Evolutionary conservation across 2,888 invertebrate species (phyloP).

Genomic region (Lasioglossum marginatum): DNA sequence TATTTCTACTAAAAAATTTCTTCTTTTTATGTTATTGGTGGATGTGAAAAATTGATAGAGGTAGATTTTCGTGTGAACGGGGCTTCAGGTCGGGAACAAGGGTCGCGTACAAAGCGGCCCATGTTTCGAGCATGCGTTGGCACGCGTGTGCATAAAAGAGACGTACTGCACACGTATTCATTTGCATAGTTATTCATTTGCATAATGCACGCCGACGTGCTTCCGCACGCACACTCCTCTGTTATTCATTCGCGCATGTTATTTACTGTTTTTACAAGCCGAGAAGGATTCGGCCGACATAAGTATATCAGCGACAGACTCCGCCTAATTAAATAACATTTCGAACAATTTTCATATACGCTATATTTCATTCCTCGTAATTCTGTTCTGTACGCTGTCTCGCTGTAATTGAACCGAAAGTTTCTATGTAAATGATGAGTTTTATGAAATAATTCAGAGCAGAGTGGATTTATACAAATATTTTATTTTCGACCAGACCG

Average conservation of each 20-base stretch:
- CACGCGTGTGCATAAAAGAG: conserved; percentile 16
- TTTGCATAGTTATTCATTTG: conserved; percentile 31
- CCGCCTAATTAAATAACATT: background rate
- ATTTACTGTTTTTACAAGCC: background rate
- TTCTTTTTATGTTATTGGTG: background rate
- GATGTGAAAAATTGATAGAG: background rate
- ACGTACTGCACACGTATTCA: conserved; percentile 2
- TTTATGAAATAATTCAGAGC: background rate
- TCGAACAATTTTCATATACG: background rate
- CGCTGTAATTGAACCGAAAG: background rate
- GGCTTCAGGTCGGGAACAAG: conserved; percentile 4
- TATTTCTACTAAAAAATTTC: background rate
- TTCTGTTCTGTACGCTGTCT: background rate
- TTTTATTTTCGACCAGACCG: background rate
- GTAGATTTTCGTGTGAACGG: background rate
- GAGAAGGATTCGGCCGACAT: background rate
- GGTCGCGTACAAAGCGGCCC: background rate
- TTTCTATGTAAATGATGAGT: background rate
- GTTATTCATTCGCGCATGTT: conserved; percentile 22
- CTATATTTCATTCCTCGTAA: background rate
- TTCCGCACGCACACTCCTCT: background rate
- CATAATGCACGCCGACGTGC: conserved; percentile 13
- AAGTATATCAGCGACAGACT: background rate
- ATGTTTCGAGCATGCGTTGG: background rate
- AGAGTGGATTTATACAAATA: background rate